Evolutionary conservation across 2,113 vertebrate genomes (phyloP).

Genomic region (Antechinus stuartii): DNA sequence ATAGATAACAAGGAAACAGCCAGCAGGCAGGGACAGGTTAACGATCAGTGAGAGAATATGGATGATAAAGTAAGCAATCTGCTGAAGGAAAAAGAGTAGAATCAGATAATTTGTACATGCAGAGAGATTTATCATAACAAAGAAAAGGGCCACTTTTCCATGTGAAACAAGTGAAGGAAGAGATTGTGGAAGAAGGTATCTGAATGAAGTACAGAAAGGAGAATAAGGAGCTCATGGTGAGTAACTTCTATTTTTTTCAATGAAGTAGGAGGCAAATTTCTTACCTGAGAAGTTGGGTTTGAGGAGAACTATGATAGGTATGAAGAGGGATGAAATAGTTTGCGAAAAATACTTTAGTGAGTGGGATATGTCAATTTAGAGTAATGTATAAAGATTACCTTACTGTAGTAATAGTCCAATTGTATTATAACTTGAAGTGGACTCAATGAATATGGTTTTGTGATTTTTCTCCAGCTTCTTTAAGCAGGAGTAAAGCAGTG

Average conservation of each 20-base stretch:
- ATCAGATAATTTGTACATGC: background rate
- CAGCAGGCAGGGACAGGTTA: background rate
- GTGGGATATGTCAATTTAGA: background rate
- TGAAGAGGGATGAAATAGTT: no score
- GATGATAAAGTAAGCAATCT: background rate
- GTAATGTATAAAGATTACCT: background rate
- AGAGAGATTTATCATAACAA: background rate
- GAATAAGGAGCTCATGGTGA: background rate
- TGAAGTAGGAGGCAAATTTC: background rate
- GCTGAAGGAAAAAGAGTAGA: background rate
- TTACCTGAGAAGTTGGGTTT: background rate
- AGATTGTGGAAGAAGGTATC: background rate
- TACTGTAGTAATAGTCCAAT: background rate
- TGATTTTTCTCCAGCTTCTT: no score
- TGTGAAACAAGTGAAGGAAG: background rate
- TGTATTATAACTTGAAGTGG: no score
- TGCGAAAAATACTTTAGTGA: background rate
- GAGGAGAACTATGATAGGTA: background rate
- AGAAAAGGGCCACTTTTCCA: background rate
- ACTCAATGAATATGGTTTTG: no score
- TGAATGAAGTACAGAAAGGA: background rate
- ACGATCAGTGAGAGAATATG: background rate
- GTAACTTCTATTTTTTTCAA: background rate
- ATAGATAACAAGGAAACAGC: background rate
- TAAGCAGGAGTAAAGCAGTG: no score